Base-by-base conservation (phyloP, 1,140 invertebrate genomes). In the Geopemphigus sp. region DNA sequence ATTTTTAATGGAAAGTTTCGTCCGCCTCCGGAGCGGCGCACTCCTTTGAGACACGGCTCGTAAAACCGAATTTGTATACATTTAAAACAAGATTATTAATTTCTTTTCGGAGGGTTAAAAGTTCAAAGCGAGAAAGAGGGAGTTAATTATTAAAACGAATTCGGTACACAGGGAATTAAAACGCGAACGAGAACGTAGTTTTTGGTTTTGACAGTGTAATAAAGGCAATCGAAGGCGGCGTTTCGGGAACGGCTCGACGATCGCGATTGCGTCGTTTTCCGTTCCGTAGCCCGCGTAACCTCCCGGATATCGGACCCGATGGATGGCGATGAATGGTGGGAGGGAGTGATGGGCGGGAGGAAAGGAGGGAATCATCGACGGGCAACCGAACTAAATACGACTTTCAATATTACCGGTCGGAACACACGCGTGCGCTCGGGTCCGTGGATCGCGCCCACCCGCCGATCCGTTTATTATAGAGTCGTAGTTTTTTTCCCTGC, bases 1-100 rank as follows among this genome's bases (percentile, higher is more conserved):
- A 50, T 68, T 68, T 68, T 68, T 68, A 68, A 68, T 50, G 56
- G 22, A 78, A 78, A 78, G 39, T 47, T 78, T 78, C 57, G 54
- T 26, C n/a, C 39, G 74, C 74, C 56, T 8, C 56, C 74, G 15
- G 19, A 78, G 74, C 74, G n/a, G n/a, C n/a, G 61, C 29, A 45
- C 47, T 76, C 56, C 56, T 56, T 56, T 76, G 72, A 76, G 53
- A 57, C n/a, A n/a, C 56, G 24, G 19, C 54, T 22, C 29, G 72
- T 56, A 76, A 61, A 78, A 78, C 74, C 74, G 39, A 78, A 78
- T 61, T 61, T 63, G 26, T 78, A 57, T 50, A 59, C 57, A 50
- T 78, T 78, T 45, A 47, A 78, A 78, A 78, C 56, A 50, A 78
- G 74, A 78, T 78, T 78, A 78, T 78, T 63, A 78, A 78, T 78